These are phyloP conservation scores for Protobothrops mucrosquamatus DNA, from an alignment of 2,113 vertebrate genomes.

Conservation along the genomic window DNA sequence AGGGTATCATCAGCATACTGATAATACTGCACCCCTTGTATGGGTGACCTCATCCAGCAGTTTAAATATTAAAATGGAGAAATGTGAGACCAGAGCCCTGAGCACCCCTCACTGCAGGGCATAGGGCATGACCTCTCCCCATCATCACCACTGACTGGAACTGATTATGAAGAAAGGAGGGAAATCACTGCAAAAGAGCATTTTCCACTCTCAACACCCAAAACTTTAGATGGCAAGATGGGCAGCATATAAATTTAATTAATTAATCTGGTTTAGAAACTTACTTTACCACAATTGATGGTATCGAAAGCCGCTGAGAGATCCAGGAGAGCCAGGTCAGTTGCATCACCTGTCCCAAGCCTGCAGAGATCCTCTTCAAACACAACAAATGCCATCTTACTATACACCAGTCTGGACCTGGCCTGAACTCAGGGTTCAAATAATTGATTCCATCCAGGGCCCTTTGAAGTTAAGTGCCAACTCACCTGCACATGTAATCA, in stretches of 20 bases:
- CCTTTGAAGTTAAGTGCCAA: neutral
- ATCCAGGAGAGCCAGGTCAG: neutral
- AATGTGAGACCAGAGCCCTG: neutral
- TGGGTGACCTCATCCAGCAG: neutral
- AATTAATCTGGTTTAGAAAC: neutral
- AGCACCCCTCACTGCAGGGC: neutral
- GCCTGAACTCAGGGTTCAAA: neutral
- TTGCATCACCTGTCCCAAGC: neutral
- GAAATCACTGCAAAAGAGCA: neutral
- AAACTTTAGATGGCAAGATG: neutral
- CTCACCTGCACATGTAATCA: neutral
- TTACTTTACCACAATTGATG: neutral
- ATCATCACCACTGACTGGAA: neutral
- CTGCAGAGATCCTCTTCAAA: neutral
- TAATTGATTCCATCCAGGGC: neutral
- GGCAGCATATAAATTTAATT: neutral
- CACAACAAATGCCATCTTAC: neutral
- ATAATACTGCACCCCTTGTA: neutral
- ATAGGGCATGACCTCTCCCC: neutral
- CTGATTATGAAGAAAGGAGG: neutral
- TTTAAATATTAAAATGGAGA: neutral
- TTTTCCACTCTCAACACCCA: neutral
- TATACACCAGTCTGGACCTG: neutral
- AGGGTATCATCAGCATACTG: neutral
- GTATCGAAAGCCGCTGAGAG: neutral